Conservation (phyloP, 2,888 invertebrate genomes). For the Cheilosia impressa region DNA sequence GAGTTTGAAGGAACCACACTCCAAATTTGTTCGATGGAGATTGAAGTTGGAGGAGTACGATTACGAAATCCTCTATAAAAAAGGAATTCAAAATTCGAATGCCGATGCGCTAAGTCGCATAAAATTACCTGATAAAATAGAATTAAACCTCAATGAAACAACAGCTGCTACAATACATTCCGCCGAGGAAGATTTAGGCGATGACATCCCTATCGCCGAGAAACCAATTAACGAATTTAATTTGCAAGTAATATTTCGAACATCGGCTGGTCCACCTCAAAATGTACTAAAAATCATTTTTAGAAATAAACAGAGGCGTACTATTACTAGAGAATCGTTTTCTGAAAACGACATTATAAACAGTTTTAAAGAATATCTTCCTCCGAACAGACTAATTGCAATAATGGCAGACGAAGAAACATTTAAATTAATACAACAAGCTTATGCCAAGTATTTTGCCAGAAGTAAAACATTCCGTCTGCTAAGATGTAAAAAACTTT, state of each 20-base stretch:
- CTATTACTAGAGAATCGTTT: not conserved
- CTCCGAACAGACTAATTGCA: not conserved
- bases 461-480: not conserved
- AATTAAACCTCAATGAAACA: not conserved
- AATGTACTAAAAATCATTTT: not conserved
- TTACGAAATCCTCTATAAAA: not conserved
- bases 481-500: constrained; percentile 4
- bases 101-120: not conserved
- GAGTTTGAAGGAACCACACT: not conserved
- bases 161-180: not conserved
- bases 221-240: not conserved
- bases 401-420: constrained; percentile 6
- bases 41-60: not conserved
- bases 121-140: not conserved
- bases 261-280: not conserved
- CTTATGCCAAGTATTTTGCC: constrained; percentile 7
- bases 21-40: not conserved
- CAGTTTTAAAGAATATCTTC: constrained; percentile 2
- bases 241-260: not conserved
- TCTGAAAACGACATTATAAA: not conserved
- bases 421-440: constrained; percentile 1
- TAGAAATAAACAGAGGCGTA: constrained; percentile 8
- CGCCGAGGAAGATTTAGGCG: not conserved
- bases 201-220: not conserved
- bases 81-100: not conserved